These are phyloP conservation scores for Autographa pulchrina DNA, from an alignment of 2,888 invertebrate species.

Conservation along the genomic window DNA sequence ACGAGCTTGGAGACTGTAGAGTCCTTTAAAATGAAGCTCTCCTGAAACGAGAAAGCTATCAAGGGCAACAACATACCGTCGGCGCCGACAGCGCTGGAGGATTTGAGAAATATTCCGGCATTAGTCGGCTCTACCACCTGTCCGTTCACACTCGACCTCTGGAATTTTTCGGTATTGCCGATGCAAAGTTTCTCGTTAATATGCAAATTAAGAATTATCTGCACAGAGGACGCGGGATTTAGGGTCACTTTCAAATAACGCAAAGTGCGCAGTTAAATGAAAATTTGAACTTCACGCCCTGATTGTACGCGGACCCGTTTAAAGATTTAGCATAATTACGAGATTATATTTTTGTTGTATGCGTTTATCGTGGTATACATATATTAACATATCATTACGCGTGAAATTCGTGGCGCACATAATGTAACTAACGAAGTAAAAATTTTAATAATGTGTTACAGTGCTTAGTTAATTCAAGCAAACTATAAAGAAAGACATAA, in stretches of 20 bases:
- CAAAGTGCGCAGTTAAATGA: conserved; percentile 74
- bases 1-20: conserved; percentile 19
- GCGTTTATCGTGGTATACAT: conserved; percentile 73
- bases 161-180: conserved; percentile 84
- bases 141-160: conserved; percentile 81
- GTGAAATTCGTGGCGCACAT: conserved; percentile 71
- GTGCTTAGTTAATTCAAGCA: conserved; percentile 77
- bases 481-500: conserved; percentile 78
- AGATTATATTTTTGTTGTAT: conserved; percentile 76
- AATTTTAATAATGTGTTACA: conserved; percentile 77
- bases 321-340: conserved; percentile 82
- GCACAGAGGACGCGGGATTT: conserved; percentile 78
- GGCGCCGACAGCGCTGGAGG: conserved; percentile 57
- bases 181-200: conserved; percentile 88
- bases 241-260: conserved; percentile 80
- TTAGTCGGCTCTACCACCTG: conserved; percentile 80
- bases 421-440: conserved; percentile 73
- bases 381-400: conserved; percentile 76
- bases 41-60: conserved; percentile 60
- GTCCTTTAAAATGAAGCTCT: conserved; percentile 46
- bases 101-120: conserved; percentile 78
- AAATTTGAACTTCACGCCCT: conserved; percentile 79
- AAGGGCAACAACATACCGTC: conserved; percentile 60
- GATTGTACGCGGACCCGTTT: conserved; percentile 79
- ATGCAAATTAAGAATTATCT: conserved; percentile 88